phyloP scores from a whole-genome alignment of 2,113 vertebrate species.

The Lepus europaeus region DNA sequence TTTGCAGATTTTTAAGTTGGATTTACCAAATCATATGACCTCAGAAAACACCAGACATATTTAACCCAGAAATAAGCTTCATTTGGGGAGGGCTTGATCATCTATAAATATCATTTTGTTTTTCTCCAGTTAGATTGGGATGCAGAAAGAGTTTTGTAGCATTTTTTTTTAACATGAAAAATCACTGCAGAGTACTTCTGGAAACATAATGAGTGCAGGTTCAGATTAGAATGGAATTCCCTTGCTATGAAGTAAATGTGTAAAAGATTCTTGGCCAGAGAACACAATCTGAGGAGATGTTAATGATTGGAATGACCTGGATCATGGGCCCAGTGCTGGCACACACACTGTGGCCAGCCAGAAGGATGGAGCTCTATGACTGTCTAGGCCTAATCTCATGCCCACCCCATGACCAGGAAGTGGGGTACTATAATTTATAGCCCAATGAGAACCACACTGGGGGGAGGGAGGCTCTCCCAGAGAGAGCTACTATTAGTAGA shows the following conservation, averaged over 20 bases:
- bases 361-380: neutral
- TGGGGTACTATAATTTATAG: neutral
- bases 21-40: conserved; percentile 63
- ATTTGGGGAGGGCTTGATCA: conserved; percentile 56
- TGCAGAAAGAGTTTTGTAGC: neutral
- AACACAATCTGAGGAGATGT: neutral
- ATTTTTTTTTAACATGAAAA: neutral
- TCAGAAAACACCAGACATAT: conserved; percentile 57
- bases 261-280: conserved; percentile 81
- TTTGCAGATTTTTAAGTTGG: conserved; percentile 49
- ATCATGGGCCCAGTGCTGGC: neutral
- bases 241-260: conserved; percentile 79
- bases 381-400: neutral
- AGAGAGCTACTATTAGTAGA: neutral
- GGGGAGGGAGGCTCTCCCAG: neutral
- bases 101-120: conserved; percentile 70
- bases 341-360: neutral
- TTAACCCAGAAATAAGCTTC: conserved; percentile 49
- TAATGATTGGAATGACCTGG: neutral
- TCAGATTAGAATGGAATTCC: conserved; percentile 50
- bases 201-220: no score
- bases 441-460: neutral
- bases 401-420: neutral
- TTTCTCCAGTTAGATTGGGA: conserved; percentile 57
- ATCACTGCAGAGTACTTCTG: no score